A percentile compares a stretch with the other conserved stretches of the same genome.
Evolutionary conservation across 1,140 invertebrate species (phyloP).

Genomic region (Drosophila kanapiae): DNA sequence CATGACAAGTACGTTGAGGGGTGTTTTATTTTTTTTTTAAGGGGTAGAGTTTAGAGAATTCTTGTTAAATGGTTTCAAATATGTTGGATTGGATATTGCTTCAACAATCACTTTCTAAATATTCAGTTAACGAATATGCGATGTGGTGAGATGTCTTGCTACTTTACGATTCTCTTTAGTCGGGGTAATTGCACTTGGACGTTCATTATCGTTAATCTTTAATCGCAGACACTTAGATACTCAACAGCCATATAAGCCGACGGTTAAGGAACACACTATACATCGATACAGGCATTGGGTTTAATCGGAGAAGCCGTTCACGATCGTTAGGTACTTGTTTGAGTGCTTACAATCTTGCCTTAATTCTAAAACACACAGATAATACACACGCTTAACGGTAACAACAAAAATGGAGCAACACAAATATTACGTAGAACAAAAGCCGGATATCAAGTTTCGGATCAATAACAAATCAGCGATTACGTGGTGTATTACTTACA

Average conservation of each 20-base stretch:
- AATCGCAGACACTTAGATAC: constrained; percentile 21
- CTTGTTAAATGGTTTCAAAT: constrained; percentile 47
- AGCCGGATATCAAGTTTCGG: constrained; percentile 34
- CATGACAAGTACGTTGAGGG: constrained; percentile 45
- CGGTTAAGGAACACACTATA: constrained; percentile 33
- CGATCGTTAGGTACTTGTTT: constrained; percentile 9
- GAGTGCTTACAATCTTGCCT: constrained; percentile 26
- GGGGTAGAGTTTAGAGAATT: constrained; percentile 40
- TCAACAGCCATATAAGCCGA: constrained; percentile 10
- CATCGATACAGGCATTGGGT: constrained; percentile 47
- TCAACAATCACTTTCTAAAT: constrained; percentile 68
- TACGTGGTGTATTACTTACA: constrained; percentile 75
- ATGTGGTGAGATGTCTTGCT: constrained; percentile 23
- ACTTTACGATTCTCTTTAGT: constrained; percentile 20
- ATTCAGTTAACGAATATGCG: constrained; percentile 75
- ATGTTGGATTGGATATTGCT: constrained; percentile 41
- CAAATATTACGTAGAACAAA: constrained; percentile 41
- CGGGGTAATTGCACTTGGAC: constrained; percentile 6
- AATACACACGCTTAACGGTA: constrained; percentile 21
- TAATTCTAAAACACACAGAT: constrained; percentile 51
- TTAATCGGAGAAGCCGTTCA: constrained; percentile 42
- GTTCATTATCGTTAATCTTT: constrained; percentile 9
- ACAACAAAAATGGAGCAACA: constrained; percentile 19
- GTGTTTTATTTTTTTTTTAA: constrained; percentile 1
- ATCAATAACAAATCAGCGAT: constrained; percentile 38